Base-by-base conservation (phyloP, 37 sponge, comb jelly and placozoan genomes). In the Aphrocallistes beatrix region DNA sequence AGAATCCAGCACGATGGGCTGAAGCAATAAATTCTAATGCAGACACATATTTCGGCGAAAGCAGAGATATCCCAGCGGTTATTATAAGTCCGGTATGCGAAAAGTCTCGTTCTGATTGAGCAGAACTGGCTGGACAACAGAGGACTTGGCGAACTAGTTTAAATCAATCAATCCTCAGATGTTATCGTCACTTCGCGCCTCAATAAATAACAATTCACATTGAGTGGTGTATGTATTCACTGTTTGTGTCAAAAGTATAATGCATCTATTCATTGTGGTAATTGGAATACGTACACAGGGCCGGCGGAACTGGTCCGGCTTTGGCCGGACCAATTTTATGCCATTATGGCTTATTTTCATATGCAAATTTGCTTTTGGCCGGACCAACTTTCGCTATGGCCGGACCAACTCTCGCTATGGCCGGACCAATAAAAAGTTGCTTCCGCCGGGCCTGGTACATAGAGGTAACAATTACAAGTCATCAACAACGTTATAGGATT, bases 71-170 rank as follows among this genome's bases (percentile, higher is more conserved):
- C 75, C 75, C n/a, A 28, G 75, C 75, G 75, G 75, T 60, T 60
- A 60, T 60, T 60, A 60, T 60, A 60, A 60, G 75, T 60, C 75
- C 75, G 75, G 75, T 60, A 60, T 60, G 75, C 75, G 75, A 60
- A 60, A 60, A 60, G 75, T 60, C 75, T 60, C 75, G 75, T 60
- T 60, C 75, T 60, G 75, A 60, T 60, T 60, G 75, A 60, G 32
- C 75, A 47, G 75, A 60, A 60, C 75, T 60, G 75, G 75, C 75
- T 28, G 75, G 75, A 60, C 75, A 60, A 60, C 75, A 60, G 75
- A 60, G 25, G 75, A 60, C 75, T 60, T 60, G 75, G 75, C 75
- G 75, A 60, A 60, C 75, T 60, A 60, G 75, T 60, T 60, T n/a
- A 42, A 42, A 42, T 42, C 45, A 42, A 42, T 42, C 10, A 42